A percentile compares a stretch with the other conserved stretches of the same genome.
Conservation (phyloP, 2,113 vertebrate species). For the Myanophis thanlyinensis region DNA sequence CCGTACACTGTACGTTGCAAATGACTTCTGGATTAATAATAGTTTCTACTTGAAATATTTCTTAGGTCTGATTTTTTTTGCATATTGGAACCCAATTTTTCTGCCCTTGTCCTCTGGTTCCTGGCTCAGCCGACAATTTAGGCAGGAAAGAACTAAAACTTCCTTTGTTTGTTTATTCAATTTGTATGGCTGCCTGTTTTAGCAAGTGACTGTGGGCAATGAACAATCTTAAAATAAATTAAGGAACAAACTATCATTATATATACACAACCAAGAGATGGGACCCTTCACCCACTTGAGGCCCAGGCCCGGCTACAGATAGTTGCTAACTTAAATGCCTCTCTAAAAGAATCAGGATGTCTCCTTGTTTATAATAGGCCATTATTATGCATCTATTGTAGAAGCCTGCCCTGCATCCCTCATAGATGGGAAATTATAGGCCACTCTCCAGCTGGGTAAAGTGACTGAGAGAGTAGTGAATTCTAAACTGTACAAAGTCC, state of each 20-base stretch:
- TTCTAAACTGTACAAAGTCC: neutral
- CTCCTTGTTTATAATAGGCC: neutral
- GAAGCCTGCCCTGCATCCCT: neutral
- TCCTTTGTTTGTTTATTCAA: neutral
- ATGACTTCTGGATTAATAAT: neutral
- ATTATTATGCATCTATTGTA: neutral
- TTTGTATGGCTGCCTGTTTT: neutral
- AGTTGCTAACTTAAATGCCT: neutral
- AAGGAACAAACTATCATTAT: neutral
- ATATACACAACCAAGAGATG: neutral
- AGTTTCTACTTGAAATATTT: neutral
- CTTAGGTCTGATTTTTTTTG: neutral
- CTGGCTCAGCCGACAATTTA: neutral
- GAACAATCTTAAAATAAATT: neutral
- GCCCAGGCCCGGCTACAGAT: neutral
- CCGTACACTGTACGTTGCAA: neutral
- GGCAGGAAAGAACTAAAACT: neutral
- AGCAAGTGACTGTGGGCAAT: neutral
- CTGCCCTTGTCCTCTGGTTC: neutral
- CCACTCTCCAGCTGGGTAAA: neutral
- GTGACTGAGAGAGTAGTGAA: neutral
- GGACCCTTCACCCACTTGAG: neutral
- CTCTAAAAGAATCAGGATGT: neutral
- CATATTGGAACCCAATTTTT: neutral
- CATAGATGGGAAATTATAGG: neutral